A percentile compares a stretch with the other conserved stretches of the same genome.
Evolutionary conservation across 2,797 vertebrate genomes (phyloP).

Genomic region (Poliocrania exsul): DNA sequence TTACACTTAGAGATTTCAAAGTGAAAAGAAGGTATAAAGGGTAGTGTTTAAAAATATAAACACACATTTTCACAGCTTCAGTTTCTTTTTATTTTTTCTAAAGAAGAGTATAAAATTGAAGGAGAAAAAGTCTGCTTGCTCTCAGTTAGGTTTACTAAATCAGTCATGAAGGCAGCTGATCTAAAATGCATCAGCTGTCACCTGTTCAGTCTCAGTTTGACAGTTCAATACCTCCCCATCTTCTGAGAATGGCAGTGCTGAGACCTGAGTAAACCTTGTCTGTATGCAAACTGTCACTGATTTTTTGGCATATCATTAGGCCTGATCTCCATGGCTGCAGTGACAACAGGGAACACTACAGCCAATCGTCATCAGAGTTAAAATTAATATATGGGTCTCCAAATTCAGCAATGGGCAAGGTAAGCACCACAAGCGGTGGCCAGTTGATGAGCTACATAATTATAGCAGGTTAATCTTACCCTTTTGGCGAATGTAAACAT

Average conservation of each 20-base stretch:
- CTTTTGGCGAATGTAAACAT: not conserved
- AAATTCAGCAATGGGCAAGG: not conserved
- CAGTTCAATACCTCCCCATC: conserved; percentile 74
- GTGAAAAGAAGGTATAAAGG: not conserved
- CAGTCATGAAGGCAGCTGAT: conserved; percentile 71
- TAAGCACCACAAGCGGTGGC: not conserved
- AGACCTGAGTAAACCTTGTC: conserved; percentile 64
- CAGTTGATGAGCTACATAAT: conserved; percentile 60
- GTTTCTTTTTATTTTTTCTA: not conserved
- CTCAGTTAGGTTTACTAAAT: conserved; percentile 65
- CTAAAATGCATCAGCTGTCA: conserved; percentile 78
- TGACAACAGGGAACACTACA: conserved; percentile 52
- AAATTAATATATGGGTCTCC: conserved; percentile 42
- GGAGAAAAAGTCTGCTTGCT: not conserved
- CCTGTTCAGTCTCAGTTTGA: conserved; percentile 65
- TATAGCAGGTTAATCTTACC: conserved; percentile 10
- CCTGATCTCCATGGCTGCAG: conserved; percentile 60
- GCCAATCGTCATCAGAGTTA: conserved; percentile 46
- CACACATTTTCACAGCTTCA: not conserved
- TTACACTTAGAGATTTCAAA: conserved; percentile 29
- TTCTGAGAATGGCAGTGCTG: conserved; percentile 68
- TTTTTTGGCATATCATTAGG: conserved; percentile 70
- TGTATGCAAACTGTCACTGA: conserved; percentile 76
- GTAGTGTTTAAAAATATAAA: conserved; percentile 36
- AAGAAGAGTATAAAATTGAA: not conserved